phyloP scores from a whole-genome alignment of 1,140 invertebrate genomes.

The Pachypsylla venusta region DNA sequence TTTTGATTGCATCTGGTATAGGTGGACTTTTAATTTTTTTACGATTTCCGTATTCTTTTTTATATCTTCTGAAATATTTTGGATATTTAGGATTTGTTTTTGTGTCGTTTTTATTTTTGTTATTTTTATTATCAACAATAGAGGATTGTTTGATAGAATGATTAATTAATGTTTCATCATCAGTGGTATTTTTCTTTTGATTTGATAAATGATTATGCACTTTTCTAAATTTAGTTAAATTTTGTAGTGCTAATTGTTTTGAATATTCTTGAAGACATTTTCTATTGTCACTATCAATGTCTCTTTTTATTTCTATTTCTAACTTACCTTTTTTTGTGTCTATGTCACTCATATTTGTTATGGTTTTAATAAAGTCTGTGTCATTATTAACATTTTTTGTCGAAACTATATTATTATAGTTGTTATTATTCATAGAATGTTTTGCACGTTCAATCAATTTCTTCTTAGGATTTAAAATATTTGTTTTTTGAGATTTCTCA shows the following conservation, averaged over 20 bases:
- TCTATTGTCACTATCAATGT: too few relatives aligned
- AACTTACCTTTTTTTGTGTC: too few relatives aligned
- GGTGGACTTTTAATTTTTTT: not conserved
- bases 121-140: not conserved
- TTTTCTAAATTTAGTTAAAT: not conserved
- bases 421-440: slow-evolving; percentile 1
- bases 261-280: not conserved
- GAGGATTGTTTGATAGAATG: not conserved
- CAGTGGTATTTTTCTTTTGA: not conserved
- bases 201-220: not conserved
- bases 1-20: not conserved
- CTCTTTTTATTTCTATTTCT: too few relatives aligned
- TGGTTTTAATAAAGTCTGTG: not conserved
- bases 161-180: too few relatives aligned
- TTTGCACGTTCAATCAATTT: slow-evolving; percentile 2
- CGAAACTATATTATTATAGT: not conserved
- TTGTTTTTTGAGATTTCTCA: not conserved
- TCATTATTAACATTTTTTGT: not conserved
- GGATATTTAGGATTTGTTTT: not conserved
- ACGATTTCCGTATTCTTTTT: not conserved
- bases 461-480: slow-evolving; percentile 1
- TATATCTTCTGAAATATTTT: too few relatives aligned
- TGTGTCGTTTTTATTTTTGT: not conserved
- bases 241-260: not conserved
- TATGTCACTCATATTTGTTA: too few relatives aligned